Conservation (phyloP, 1,140 invertebrate genomes). For the Penaeus chinensis region DNA sequence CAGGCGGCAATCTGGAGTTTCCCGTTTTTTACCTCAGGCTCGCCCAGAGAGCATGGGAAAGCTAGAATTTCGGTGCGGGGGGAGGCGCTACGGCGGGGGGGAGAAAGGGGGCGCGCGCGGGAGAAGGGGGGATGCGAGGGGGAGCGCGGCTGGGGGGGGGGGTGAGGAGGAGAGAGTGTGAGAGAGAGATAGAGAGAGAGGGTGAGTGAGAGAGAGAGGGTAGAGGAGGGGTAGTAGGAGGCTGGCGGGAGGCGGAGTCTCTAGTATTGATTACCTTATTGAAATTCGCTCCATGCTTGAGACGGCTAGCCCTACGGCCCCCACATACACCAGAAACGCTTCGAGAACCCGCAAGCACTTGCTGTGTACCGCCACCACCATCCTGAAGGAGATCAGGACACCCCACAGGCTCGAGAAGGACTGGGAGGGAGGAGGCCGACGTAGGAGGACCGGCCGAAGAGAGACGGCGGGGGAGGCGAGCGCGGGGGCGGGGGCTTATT, state of each 20-base stretch:
- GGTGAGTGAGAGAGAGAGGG: slow-evolving; percentile 16
- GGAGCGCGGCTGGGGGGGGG: not conserved
- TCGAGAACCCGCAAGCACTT: slow-evolving; percentile 12
- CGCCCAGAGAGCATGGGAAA: slow-evolving; percentile 58
- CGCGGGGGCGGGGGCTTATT: not conserved
- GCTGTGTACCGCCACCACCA: slow-evolving; percentile 17
- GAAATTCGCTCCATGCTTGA: slow-evolving; percentile 60
- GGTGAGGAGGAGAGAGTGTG: slow-evolving; percentile 12
- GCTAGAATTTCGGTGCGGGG: slow-evolving; percentile 50
- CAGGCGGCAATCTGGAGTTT: slow-evolving; percentile 53
- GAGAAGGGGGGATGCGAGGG: slow-evolving; percentile 20
- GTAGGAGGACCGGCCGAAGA: slow-evolving; percentile 5
- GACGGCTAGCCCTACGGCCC: slow-evolving; percentile 39
- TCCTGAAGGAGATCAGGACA: not conserved
- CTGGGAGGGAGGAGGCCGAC: not conserved
- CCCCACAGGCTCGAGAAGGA: slow-evolving; percentile 28
- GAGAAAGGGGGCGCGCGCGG: slow-evolving; percentile 14
- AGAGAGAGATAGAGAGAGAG: slow-evolving; percentile 36
- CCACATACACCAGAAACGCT: not conserved
- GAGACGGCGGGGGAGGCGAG: slow-evolving; percentile 15
- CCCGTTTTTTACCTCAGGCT: slow-evolving; percentile 54
- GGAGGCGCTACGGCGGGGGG: not conserved
- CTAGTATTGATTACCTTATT: slow-evolving; percentile 61
- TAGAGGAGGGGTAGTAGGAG: slow-evolving; percentile 22
- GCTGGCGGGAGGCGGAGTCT: slow-evolving; percentile 56